Percentiles rank a stretch among this genome's conserved stretches.
Evolutionary conservation across 2,888 invertebrate species (phyloP).

Genomic region (Spodoptera littoralis): DNA sequence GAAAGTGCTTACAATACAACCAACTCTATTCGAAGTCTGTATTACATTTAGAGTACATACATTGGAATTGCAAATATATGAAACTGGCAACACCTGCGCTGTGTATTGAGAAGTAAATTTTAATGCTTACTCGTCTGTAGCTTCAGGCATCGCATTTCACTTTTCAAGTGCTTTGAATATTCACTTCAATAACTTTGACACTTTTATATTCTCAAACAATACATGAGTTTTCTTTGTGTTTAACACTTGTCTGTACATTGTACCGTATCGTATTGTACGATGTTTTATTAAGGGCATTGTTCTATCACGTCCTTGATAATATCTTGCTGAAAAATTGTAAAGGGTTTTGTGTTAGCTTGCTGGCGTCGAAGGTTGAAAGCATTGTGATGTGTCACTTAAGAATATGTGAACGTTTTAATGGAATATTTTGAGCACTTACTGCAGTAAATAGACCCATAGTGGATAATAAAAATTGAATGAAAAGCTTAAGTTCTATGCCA

Average conservation of each 20-base stretch:
- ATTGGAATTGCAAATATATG: slow-evolving; percentile 50
- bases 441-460: no score
- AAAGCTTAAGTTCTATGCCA: no score
- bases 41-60: neutral
- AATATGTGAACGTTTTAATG: no score
- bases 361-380: neutral
- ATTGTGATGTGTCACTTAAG: no score
- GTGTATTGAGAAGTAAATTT: slow-evolving; percentile 42
- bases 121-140: slow-evolving; percentile 27
- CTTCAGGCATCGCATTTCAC: slow-evolving; percentile 9
- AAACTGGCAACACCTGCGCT: slow-evolving; percentile 30
- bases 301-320: neutral
- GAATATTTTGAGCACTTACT: no score
- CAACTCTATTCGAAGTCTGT: slow-evolving; percentile 21
- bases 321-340: no score
- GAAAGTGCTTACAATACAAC: slow-evolving; percentile 11
- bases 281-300: neutral
- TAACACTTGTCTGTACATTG: slow-evolving; percentile 1
- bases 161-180: slow-evolving; percentile 20
- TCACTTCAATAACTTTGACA: slow-evolving; percentile 24
- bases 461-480: no score
- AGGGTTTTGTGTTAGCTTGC: neutral
- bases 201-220: slow-evolving; percentile 11
- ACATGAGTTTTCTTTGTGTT: neutral
- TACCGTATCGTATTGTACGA: neutral